phyloP scores from a whole-genome alignment of 2,888 invertebrate genomes.

The Nesidiocoris tenuis region DNA sequence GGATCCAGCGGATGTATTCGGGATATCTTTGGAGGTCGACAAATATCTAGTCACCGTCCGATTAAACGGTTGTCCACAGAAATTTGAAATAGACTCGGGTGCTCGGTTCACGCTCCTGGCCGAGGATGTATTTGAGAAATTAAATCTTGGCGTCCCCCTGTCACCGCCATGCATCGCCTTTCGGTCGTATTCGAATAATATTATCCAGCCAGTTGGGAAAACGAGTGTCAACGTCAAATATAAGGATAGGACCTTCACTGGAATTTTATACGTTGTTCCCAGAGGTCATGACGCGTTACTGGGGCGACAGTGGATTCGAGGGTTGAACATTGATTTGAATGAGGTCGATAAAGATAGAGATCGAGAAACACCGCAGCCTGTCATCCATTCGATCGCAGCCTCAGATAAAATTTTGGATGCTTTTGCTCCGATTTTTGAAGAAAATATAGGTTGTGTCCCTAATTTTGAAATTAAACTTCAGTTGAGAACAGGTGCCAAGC shows the following conservation, averaged over 20 bases:
- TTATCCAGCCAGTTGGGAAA: not conserved
- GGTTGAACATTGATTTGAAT: slow-evolving; percentile 4
- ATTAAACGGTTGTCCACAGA: slow-evolving; percentile 11
- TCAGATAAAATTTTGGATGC: not conserved
- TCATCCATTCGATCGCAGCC: no score
- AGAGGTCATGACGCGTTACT: not conserved
- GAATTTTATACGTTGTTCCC: not conserved
- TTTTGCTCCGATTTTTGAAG: not conserved
- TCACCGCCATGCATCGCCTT: not conserved
- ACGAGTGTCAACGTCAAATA: not conserved
- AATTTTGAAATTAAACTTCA: not conserved
- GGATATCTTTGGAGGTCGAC: not conserved
- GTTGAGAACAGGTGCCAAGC: not conserved
- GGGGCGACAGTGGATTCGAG: slow-evolving; percentile 18
- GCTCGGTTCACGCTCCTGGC: slow-evolving; percentile 21
- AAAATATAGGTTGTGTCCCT: not conserved
- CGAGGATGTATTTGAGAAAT: slow-evolving; percentile 9
- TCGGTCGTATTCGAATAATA: not conserved
- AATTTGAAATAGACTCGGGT: slow-evolving; percentile 31
- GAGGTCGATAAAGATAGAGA: slow-evolving; percentile 1
- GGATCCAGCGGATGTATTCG: slow-evolving; percentile 12
- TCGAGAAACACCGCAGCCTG: not conserved
- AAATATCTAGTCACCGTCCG: slow-evolving; percentile 19
- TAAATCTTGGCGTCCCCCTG: slow-evolving; percentile 3
- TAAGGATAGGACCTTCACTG: not conserved